Evolutionary conservation across 2,888 invertebrate species (phyloP).

Genomic region (Ecdyonurus torrentis): DNA sequence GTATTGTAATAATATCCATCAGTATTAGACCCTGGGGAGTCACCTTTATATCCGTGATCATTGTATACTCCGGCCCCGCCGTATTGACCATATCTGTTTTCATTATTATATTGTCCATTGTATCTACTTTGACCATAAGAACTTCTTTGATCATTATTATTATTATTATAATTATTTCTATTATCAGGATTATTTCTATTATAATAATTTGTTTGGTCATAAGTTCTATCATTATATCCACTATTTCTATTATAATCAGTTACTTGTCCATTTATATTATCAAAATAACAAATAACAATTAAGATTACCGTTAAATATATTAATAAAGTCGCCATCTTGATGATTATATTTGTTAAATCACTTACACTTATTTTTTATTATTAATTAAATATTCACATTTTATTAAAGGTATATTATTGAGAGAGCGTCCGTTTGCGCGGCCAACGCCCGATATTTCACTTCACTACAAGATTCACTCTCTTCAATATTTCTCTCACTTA

Average conservation of each 20-base stretch:
- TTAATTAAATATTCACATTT: background rate
- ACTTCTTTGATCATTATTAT: background rate
- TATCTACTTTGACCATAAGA: too few relatives aligned
- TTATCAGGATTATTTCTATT: background rate
- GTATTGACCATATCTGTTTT: background rate
- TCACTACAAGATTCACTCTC: too few relatives aligned
- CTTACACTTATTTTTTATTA: background rate
- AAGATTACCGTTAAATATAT: background rate
- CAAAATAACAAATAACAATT: background rate
- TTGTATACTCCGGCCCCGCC: background rate
- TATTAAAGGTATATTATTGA: background rate
- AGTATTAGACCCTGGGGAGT: background rate
- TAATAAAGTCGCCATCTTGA: background rate
- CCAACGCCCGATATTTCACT: background rate
- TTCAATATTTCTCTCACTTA: background rate
- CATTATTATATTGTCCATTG: background rate
- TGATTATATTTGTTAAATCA: background rate
- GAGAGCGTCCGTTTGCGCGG: background rate
- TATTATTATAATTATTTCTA: background rate
- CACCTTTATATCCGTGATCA: background rate
- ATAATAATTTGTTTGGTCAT: background rate
- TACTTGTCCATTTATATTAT: background rate
- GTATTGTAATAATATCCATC: background rate
- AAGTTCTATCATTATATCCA: background rate
- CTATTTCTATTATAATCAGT: background rate